These are phyloP conservation scores for Phrynocephalus vlangalii DNA, from an alignment of 2,797 vertebrate genomes.

Conservation along the genomic window DNA sequence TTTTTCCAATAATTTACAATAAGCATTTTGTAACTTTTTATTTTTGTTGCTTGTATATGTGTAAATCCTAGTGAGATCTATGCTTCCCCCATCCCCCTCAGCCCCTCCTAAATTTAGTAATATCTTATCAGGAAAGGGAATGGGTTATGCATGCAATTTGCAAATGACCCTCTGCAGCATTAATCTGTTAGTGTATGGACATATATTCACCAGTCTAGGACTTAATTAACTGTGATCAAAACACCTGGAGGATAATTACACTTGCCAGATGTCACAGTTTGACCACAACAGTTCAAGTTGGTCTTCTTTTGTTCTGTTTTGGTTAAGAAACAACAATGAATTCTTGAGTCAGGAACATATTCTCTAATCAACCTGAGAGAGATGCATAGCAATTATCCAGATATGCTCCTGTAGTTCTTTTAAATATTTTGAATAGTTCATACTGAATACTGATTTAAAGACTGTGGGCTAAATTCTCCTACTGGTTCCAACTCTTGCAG, in stretches of 20 bases:
- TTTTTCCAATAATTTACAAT: too few relatives aligned
- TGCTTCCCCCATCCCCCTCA: background rate
- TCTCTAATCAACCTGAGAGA: background rate
- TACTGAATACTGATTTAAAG: slow-evolving; percentile 20
- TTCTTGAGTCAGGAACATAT: background rate
- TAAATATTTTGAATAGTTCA: background rate
- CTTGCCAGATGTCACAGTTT: slow-evolving; percentile 36
- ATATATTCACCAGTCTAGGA: slow-evolving; percentile 23
- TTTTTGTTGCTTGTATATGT: too few relatives aligned
- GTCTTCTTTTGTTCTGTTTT: background rate
- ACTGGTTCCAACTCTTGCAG: too few relatives aligned
- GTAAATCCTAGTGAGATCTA: too few relatives aligned
- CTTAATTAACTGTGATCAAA: slow-evolving; percentile 43
- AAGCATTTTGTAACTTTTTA: too few relatives aligned
- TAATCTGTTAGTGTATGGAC: slow-evolving; percentile 6
- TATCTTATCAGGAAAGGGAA: background rate
- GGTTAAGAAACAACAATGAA: background rate
- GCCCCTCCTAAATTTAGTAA: background rate
- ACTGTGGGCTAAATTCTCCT: background rate
- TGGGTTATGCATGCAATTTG: background rate
- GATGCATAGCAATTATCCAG: background rate
- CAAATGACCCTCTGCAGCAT: slow-evolving; percentile 26
- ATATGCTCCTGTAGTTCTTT: background rate
- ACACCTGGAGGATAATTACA: slow-evolving; percentile 44
- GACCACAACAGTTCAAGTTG: slow-evolving; percentile 22